A percentile compares a stretch with the other conserved stretches of the same genome.
Evolutionary conservation across 2,797 vertebrate genomes (phyloP).

Genomic region (Pipistrellus pipistrellus): DNA sequence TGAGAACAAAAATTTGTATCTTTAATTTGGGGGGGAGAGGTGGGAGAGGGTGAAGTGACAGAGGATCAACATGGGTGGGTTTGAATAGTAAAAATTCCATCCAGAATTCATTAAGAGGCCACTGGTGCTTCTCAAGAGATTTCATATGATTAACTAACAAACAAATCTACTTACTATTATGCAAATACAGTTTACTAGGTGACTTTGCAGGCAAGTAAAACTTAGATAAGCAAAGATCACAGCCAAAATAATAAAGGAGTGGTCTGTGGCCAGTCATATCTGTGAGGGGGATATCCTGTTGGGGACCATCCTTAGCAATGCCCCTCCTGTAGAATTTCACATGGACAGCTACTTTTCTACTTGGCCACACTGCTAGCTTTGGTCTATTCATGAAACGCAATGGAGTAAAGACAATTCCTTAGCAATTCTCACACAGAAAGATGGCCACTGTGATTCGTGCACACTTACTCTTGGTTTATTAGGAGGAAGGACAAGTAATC

Average conservation of each 20-base stretch:
- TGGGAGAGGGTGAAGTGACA: too few species aligned
- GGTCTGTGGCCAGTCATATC: not conserved
- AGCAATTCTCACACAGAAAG: not conserved
- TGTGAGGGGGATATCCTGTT: not conserved
- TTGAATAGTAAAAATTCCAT: not conserved
- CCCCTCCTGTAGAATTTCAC: not conserved
- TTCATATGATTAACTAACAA: conserved; percentile 1
- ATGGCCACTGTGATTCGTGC: not conserved
- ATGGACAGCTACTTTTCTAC: not conserved
- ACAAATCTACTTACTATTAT: not conserved
- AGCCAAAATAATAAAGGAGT: not conserved
- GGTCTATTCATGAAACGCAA: not conserved
- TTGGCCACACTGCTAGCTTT: not conserved
- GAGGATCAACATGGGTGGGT: too few species aligned
- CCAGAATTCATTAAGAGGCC: not conserved
- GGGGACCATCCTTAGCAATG: not conserved
- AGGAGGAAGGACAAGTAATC: not conserved
- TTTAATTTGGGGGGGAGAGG: not conserved
- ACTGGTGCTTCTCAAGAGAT: not conserved
- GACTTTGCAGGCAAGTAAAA: not conserved
- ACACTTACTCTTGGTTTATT: not conserved
- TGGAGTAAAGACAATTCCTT: not conserved
- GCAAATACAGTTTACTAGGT: not conserved
- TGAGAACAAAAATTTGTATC: conserved; percentile 13
- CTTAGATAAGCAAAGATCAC: conserved; percentile 25